These are phyloP conservation scores for Gasteruption jaculator DNA, from an alignment of 2,888 invertebrate species.

Conservation along the genomic window DNA sequence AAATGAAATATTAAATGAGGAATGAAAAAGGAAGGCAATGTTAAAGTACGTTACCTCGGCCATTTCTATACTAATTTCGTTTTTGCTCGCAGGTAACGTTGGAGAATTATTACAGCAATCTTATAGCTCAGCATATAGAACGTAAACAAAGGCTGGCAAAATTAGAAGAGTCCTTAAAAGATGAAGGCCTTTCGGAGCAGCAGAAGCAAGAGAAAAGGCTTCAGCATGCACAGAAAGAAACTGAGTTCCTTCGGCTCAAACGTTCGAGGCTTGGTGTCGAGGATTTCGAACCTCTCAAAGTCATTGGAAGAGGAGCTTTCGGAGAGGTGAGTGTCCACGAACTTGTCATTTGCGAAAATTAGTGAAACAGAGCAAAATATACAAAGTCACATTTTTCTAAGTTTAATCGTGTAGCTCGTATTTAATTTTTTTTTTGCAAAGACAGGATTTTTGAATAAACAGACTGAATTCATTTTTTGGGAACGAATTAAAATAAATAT, in stretches of 20 bases:
- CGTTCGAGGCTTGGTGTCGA: slow-evolving; percentile 93
- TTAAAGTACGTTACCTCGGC: too few species aligned
- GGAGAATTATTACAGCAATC: slow-evolving; percentile 99
- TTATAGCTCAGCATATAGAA: slow-evolving; percentile 96
- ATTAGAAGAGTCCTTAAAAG: slow-evolving; percentile 93
- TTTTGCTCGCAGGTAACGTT: slow-evolving; percentile 64
- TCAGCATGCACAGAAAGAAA: slow-evolving; percentile 97
- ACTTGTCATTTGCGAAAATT: too few species aligned
- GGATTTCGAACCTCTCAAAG: slow-evolving; percentile 97
- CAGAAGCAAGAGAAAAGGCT: slow-evolving; percentile 92
- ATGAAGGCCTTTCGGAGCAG: slow-evolving; percentile 89
- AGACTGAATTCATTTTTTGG: background rate
- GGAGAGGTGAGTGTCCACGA: slow-evolving; percentile 64
- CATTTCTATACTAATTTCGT: too few species aligned
- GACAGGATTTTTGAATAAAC: background rate
- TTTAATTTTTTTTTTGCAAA: slow-evolving; percentile 8
- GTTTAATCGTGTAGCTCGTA: background rate
- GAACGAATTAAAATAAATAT: background rate
- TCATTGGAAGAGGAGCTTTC: slow-evolving; percentile 90
- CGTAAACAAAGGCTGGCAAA: slow-evolving; percentile 91
- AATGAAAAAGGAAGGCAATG: too few species aligned
- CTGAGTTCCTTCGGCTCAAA: slow-evolving; percentile 95
- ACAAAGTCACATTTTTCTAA: too few species aligned
- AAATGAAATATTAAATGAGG: too few species aligned
- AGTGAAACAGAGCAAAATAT: too few species aligned